Evolutionary conservation across 2,797 vertebrate genomes (phyloP).

Genomic region (Antennarius maculatus): DNA sequence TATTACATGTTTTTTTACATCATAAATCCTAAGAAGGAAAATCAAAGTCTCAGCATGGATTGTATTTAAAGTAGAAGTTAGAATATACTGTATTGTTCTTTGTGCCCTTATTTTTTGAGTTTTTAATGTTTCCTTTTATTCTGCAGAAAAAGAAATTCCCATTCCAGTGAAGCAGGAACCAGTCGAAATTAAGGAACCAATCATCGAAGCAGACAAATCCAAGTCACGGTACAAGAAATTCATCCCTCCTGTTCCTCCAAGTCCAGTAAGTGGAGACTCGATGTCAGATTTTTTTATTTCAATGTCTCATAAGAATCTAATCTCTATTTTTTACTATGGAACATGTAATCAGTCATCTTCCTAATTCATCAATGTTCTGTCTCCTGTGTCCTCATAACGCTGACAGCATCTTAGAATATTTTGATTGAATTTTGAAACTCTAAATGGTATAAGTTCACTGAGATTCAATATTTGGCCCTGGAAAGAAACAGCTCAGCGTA

Average conservation of each 20-base stretch:
- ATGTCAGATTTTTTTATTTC: neutral
- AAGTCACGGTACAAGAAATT: slow-evolving; percentile 89
- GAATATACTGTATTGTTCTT: neutral
- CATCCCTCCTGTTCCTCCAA: slow-evolving; percentile 80
- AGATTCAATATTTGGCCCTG: neutral
- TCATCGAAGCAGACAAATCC: slow-evolving; percentile 86
- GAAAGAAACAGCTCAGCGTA: neutral
- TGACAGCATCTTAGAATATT: neutral
- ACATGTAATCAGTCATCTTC: no score
- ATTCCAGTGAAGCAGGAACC: slow-evolving; percentile 84
- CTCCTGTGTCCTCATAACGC: neutral
- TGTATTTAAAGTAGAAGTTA: neutral
- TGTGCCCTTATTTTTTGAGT: neutral
- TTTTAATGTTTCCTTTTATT: slow-evolving; percentile 12
- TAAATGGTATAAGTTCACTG: neutral
- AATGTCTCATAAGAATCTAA: neutral
- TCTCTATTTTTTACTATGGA: neutral
- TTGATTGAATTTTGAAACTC: no score
- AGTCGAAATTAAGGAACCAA: slow-evolving; percentile 81
- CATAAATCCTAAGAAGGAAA: neutral
- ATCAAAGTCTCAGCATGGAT: fast-evolving
- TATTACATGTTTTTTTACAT: neutral
- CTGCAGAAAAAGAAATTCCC: slow-evolving; percentile 85
- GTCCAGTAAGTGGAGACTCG: slow-evolving; percentile 73
- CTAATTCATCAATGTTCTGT: neutral